Percentiles rank a stretch among this genome's conserved stretches.
These are phyloP conservation scores for Ophonus ardosiacus DNA, from an alignment of 2,888 invertebrate genomes.

Conservation along the genomic window DNA sequence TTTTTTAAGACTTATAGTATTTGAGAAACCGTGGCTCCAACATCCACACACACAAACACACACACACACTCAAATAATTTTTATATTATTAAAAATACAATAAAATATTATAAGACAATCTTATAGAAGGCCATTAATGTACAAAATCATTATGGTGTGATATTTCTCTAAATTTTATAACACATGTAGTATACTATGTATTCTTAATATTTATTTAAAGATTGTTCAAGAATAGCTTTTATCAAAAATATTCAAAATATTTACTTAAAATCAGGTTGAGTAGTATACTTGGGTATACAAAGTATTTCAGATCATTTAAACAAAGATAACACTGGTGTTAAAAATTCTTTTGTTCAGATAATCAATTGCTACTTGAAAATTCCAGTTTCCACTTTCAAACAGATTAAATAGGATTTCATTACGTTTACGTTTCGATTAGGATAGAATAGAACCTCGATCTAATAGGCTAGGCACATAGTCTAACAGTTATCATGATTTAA, in stretches of 20 bases:
- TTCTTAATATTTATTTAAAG: not conserved
- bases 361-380: not conserved
- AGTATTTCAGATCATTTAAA: not conserved
- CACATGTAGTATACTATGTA: not conserved
- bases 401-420: not conserved
- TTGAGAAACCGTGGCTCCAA: too few species aligned
- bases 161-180: not conserved
- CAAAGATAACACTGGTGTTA: not conserved
- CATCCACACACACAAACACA: too few species aligned
- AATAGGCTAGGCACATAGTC: conserved; percentile 1
- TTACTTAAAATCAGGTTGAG: not conserved
- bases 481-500: conserved; percentile 33
- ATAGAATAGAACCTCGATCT: not conserved
- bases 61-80: too few species aligned
- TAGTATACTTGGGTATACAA: not conserved
- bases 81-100: too few species aligned
- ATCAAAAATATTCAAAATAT: not conserved
- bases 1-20: too few species aligned
- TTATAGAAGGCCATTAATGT: too few species aligned
- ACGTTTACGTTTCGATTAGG: not conserved
- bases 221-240: not conserved
- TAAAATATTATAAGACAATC: too few species aligned
- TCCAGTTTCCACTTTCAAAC: not conserved
- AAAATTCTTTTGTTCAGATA: not conserved
- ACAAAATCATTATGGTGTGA: not conserved